A percentile compares a stretch with the other conserved stretches of the same genome.
phyloP scores from a whole-genome alignment of 2,797 vertebrate genomes.

The Sylvia borin region DNA sequence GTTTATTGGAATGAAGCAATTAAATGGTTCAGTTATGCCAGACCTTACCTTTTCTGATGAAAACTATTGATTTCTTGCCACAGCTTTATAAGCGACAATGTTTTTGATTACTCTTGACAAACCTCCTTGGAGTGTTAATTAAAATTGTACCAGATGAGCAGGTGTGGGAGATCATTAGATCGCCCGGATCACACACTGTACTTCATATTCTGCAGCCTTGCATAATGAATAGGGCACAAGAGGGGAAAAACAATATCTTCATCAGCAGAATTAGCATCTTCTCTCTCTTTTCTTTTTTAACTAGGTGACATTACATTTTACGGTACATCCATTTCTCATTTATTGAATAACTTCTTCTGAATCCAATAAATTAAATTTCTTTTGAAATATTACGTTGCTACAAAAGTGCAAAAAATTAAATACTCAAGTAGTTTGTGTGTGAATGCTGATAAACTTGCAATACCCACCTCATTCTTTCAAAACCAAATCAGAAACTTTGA shows the following conservation, averaged over 20 bases:
- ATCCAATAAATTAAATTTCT: background rate
- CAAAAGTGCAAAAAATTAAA: background rate
- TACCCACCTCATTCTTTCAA: background rate
- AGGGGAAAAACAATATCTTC: constrained; percentile 84
- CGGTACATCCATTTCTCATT: constrained; percentile 33
- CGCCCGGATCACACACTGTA: constrained; percentile 74
- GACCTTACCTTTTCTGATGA: constrained; percentile 86
- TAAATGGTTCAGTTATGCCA: constrained; percentile 87
- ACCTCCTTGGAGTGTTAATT: constrained; percentile 95
- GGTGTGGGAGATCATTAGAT: constrained; percentile 90
- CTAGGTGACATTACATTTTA: constrained; percentile 67
- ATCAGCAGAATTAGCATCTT: constrained; percentile 85
- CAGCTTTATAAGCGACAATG: constrained; percentile 89
- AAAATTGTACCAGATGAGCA: constrained; percentile 91
- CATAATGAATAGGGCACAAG: constrained; percentile 86
- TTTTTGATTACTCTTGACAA: constrained; percentile 92
- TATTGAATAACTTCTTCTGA: constrained; percentile 16
- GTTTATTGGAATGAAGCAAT: constrained; percentile 89
- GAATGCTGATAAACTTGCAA: constrained; percentile 17
- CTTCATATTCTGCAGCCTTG: constrained; percentile 83
- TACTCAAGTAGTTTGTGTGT: background rate
- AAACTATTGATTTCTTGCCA: constrained; percentile 88
- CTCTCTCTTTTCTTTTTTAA: constrained; percentile 66
- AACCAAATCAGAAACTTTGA: background rate
- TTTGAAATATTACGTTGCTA: constrained; percentile 13